A percentile compares a stretch with the other conserved stretches of the same genome.
Conservation (phyloP, 2,888 invertebrate genomes). For the Phortica okadai region DNA sequence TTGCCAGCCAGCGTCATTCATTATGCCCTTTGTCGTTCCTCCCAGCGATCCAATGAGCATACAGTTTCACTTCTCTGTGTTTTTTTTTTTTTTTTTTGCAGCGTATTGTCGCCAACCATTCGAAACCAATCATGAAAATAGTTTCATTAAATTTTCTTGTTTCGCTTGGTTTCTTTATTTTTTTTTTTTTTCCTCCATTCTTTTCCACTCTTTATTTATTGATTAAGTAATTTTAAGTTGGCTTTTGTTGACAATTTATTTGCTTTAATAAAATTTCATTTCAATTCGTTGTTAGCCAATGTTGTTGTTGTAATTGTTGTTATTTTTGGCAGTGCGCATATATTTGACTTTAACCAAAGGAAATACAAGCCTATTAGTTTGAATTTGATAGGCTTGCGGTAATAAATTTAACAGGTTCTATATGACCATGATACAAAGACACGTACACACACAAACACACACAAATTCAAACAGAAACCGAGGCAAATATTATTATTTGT, state of each 20-base stretch:
- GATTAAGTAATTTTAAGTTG: constrained; percentile 12
- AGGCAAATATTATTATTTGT: constrained; percentile 51
- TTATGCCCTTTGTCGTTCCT: constrained; percentile 58
- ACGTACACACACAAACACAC: constrained; percentile 28
- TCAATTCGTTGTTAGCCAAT: not conserved
- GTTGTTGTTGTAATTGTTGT: constrained; percentile 61
- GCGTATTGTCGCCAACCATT: not conserved
- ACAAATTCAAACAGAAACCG: constrained; percentile 2
- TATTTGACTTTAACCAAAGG: not conserved
- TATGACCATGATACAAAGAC: not conserved
- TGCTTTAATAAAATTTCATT: not conserved
- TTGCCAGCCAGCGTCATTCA: constrained; percentile 63
- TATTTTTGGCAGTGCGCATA: constrained; percentile 47
- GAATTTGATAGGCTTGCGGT: constrained; percentile 65
- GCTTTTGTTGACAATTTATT: not conserved
- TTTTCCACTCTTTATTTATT: constrained; percentile 4
- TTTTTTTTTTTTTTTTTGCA: constrained; percentile 58
- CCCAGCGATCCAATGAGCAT: not conserved
- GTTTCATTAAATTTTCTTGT: constrained; percentile 8
- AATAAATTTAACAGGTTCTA: constrained; percentile 58
- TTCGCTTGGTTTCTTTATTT: not conserved
- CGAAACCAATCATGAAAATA: constrained; percentile 24
- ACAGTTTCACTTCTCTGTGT: constrained; percentile 43
- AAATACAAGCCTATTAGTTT: not conserved
- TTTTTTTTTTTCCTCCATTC: not conserved